Conservation (phyloP, 1,140 invertebrate species). For the Limonius californicus region DNA sequence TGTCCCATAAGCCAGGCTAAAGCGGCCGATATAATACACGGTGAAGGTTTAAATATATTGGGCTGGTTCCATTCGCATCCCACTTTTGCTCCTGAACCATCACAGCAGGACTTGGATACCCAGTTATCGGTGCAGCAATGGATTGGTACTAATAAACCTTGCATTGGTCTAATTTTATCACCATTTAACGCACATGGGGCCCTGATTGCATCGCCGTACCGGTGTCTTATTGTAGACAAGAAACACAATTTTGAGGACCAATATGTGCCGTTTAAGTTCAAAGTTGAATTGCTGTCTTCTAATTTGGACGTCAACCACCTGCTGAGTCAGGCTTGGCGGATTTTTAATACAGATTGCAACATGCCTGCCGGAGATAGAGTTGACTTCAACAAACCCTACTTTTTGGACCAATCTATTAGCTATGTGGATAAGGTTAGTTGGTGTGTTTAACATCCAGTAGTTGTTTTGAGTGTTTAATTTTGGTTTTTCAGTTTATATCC, state of each 20-base stretch:
- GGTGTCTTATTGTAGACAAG: constrained; percentile 43
- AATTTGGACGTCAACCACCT: constrained; percentile 31
- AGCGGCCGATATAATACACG: constrained; percentile 53
- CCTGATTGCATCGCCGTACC: constrained; percentile 41
- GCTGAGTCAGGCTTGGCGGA: constrained; percentile 25
- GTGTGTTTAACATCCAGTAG: neutral
- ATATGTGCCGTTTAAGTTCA: constrained; percentile 44
- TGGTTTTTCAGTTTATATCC: constrained; percentile 36
- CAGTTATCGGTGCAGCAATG: constrained; percentile 57
- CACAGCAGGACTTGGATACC: constrained; percentile 59
- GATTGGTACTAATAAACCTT: constrained; percentile 54
- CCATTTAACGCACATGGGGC: constrained; percentile 49
- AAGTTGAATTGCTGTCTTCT: constrained; percentile 36
- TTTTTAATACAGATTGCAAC: constrained; percentile 20
- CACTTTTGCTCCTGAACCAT: constrained; percentile 60
- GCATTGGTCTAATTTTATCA: constrained; percentile 57
- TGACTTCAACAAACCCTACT: constrained; percentile 38
- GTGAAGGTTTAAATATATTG: constrained; percentile 51
- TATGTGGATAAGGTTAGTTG: constrained; percentile 41
- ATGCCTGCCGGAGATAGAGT: constrained; percentile 26
- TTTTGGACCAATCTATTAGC: constrained; percentile 40
- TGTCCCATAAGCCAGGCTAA: constrained; percentile 56
- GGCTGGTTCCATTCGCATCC: constrained; percentile 69
- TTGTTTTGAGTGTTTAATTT: neutral
- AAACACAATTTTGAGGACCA: constrained; percentile 37